Evolutionary conservation across 2,797 vertebrate genomes (phyloP).

Genomic region (Acanthurus tractus): DNA sequence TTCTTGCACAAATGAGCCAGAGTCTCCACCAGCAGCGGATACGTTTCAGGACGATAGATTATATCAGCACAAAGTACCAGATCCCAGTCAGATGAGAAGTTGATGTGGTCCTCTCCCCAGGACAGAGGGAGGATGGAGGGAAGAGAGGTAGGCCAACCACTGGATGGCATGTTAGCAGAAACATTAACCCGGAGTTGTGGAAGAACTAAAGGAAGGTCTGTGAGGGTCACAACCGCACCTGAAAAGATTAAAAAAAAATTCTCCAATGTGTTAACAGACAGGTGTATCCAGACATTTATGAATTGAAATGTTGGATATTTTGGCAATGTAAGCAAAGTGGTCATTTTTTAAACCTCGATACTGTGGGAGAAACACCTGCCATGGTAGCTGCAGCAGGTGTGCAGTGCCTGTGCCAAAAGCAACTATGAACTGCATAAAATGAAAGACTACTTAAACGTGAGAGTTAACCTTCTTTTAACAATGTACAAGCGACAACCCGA

Average conservation of each 20-base stretch:
- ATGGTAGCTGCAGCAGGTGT: not conserved
- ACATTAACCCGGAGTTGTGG: constrained; percentile 88
- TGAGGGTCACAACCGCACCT: constrained; percentile 91
- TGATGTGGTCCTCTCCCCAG: constrained; percentile 88
- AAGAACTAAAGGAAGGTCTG: constrained; percentile 88
- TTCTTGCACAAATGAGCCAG: constrained; percentile 85
- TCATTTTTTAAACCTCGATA: not conserved
- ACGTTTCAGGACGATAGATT: constrained; percentile 88
- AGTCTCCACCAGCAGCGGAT: constrained; percentile 86
- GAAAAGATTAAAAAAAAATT: constrained; percentile 6
- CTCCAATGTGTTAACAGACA: not conserved
- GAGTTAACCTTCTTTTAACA: not conserved
- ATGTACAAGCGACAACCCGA: not conserved
- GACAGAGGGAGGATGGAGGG: constrained; percentile 84
- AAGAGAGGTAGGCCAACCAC: constrained; percentile 63
- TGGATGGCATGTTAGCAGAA: constrained; percentile 79
- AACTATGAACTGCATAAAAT: not conserved
- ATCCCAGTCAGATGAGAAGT: constrained; percentile 87
- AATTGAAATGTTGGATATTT: not conserved
- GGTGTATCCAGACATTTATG: not conserved
- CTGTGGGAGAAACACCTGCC: not conserved
- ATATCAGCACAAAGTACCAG: constrained; percentile 90
- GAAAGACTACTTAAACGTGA: not conserved
- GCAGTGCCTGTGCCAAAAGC: not conserved
- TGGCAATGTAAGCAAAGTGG: not conserved